Percentiles rank a stretch among this genome's conserved stretches.
Conservation (phyloP, 1,140 invertebrate species). For the Akabosia matsudoensis region DNA sequence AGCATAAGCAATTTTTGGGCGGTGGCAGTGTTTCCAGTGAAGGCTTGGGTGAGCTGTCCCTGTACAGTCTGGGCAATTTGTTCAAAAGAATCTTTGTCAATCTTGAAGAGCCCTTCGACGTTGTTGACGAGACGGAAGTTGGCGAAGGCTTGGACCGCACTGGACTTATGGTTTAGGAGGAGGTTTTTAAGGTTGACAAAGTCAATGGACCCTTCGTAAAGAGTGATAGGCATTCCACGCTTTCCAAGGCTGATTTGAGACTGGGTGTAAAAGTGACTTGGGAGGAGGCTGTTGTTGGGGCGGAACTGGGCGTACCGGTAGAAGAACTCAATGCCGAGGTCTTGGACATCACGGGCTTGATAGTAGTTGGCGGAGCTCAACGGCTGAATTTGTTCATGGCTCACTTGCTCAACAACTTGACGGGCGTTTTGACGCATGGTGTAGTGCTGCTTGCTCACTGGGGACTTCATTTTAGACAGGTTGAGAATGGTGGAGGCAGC, state of each 20-base stretch:
- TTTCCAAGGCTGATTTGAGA: constrained; percentile 37
- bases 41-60: background rate
- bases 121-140: constrained; percentile 36
- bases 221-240: constrained; percentile 30
- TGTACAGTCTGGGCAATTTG: background rate
- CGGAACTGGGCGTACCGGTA: constrained; percentile 26
- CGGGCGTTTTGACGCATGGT: background rate
- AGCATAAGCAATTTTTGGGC: constrained; percentile 37
- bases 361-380: background rate
- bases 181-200: background rate
- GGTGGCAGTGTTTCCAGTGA: constrained; percentile 9
- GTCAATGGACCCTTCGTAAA: constrained; percentile 28
- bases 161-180: constrained; percentile 25
- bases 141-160: background rate
- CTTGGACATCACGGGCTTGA: background rate
- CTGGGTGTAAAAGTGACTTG: constrained; percentile 38
- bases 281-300: constrained; percentile 32
- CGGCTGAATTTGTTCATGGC: background rate
- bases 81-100: background rate
- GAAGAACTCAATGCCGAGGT: constrained; percentile 31
- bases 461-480: background rate
- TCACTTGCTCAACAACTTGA: background rate
- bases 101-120: constrained; percentile 35
- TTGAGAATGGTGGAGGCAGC: background rate
- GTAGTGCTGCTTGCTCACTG: background rate